Evolutionary conservation across 2,888 invertebrate genomes (phyloP).

Genomic region (Sarcophaga carnaria): DNA sequence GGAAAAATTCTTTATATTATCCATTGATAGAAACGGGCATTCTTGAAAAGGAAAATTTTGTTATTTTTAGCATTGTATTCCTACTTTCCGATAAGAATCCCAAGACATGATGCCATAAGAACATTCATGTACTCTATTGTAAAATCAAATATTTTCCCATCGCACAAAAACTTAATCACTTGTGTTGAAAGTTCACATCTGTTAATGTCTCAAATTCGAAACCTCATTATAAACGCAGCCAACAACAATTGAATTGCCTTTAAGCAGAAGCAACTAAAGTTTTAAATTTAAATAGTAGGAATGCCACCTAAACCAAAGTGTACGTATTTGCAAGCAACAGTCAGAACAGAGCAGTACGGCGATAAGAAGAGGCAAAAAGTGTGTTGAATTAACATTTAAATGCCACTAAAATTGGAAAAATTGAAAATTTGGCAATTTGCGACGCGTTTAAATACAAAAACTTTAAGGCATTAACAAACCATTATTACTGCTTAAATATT

Average conservation of each 20-base stretch:
- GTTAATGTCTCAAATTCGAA: slow-evolving; percentile 39
- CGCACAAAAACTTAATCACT: slow-evolving; percentile 20
- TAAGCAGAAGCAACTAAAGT: slow-evolving; percentile 17
- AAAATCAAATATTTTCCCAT: slow-evolving; percentile 11
- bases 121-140: too few relatives aligned
- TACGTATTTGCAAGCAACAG: neutral
- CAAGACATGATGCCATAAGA: too few relatives aligned
- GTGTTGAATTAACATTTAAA: slow-evolving; percentile 55
- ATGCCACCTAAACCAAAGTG: neutral
- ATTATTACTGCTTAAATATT: too few relatives aligned
- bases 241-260: slow-evolving; percentile 24
- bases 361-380: too few relatives aligned
- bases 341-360: too few relatives aligned
- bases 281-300: slow-evolving; percentile 8
- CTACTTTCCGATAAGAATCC: too few relatives aligned
- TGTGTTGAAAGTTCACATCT: slow-evolving; percentile 56
- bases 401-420: slow-evolving; percentile 59
- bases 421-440: slow-evolving; percentile 59
- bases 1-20: too few relatives aligned
- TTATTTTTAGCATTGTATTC: too few relatives aligned
- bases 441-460: slow-evolving; percentile 54
- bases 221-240: slow-evolving; percentile 49
- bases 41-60: neutral
- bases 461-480: neutral
- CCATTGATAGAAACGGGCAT: too few relatives aligned